Conservation (phyloP, 1,140 invertebrate genomes). For the Drosophila tani region DNA sequence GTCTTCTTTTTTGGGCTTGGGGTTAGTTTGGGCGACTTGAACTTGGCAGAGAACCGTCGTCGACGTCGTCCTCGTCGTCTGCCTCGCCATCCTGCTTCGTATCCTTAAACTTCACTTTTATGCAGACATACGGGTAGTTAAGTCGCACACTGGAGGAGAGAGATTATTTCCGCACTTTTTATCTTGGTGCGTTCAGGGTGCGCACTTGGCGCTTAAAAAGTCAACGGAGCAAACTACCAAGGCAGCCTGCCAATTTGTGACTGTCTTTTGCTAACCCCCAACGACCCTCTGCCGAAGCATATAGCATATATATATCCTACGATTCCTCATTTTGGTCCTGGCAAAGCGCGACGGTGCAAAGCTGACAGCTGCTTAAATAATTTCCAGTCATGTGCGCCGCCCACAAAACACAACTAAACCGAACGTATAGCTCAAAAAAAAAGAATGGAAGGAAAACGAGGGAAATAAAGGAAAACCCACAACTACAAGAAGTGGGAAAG, state of each 20-base stretch:
- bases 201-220: conserved; percentile 62
- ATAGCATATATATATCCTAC: conserved; percentile 26
- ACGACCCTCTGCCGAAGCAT: neutral
- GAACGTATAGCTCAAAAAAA: conserved; percentile 42
- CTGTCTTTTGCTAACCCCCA: conserved; percentile 50
- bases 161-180: conserved; percentile 59
- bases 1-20: conserved; percentile 20
- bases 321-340: conserved; percentile 44
- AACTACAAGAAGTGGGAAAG: conserved; percentile 21
- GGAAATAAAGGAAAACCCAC: conserved; percentile 40
- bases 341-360: conserved; percentile 64
- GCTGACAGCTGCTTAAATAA: conserved; percentile 68
- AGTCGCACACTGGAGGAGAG: conserved; percentile 31
- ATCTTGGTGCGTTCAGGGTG: conserved; percentile 61
- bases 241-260: conserved; percentile 67
- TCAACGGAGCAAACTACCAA: conserved; percentile 58
- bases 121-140: conserved; percentile 57
- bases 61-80: neutral
- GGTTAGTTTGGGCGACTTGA: conserved; percentile 25
- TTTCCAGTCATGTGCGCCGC: conserved; percentile 66
- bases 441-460: conserved; percentile 9
- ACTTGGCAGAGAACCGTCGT: conserved; percentile 33
- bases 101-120: conserved; percentile 53
- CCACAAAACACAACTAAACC: conserved; percentile 66
- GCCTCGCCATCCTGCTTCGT: conserved; percentile 17